A percentile compares a stretch with the other conserved stretches of the same genome.
Conservation (phyloP, 2,888 invertebrate genomes). For the Nematopogon swammerdamellus region DNA sequence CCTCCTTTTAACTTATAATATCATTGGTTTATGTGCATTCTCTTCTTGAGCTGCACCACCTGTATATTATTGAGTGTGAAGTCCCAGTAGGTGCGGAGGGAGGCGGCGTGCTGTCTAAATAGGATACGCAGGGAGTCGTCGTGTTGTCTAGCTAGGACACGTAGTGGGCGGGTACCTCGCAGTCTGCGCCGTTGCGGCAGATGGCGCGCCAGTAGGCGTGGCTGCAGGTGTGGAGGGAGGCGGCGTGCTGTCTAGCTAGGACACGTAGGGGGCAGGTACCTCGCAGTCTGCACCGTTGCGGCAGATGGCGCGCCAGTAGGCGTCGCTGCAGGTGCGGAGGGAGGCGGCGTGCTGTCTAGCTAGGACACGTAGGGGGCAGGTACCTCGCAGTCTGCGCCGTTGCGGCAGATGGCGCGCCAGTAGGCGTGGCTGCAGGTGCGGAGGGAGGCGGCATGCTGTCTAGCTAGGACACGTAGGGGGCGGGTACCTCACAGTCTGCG, state of each 20-base stretch:
- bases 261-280: no score
- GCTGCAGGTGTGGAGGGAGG: conserved; percentile 61
- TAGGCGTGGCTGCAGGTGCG: conserved; percentile 90
- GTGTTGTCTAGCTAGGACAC: no score
- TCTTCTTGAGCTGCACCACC: not conserved
- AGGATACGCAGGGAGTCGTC: conserved; percentile 21
- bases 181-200: conserved; percentile 80
- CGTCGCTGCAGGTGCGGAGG: conserved; percentile 84
- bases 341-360: conserved; percentile 88
- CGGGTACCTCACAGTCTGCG: conserved; percentile 81
- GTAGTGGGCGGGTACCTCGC: no score
- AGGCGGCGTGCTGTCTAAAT: conserved; percentile 51
- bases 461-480: no score
- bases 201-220: conserved; percentile 92
- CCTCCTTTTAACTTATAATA: no score
- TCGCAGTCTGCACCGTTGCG: conserved; percentile 84
- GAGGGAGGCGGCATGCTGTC: conserved; percentile 84
- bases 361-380: no score
- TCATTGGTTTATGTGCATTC: no score
- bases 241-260: no score
- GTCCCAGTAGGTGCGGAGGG: conserved; percentile 93
- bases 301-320: conserved; percentile 91
- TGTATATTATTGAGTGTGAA: conserved; percentile 33
- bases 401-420: conserved; percentile 88
- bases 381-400: conserved; percentile 80